Evolutionary conservation across 2,888 invertebrate species (phyloP).

Genomic region (Leptarthrus brevirostris): DNA sequence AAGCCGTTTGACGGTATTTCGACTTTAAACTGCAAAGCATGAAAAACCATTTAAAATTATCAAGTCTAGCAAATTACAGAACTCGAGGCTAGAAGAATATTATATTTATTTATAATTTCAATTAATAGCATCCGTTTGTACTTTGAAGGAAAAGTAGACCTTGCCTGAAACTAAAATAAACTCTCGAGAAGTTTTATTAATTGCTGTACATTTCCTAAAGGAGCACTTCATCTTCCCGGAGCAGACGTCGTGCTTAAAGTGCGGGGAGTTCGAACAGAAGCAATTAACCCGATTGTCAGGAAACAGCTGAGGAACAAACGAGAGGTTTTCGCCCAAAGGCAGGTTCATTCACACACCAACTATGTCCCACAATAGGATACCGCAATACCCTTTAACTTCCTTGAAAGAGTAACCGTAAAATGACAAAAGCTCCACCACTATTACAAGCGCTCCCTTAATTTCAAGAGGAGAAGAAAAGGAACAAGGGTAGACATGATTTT

Average conservation of each 20-base stretch:
- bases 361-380: constrained; percentile 14
- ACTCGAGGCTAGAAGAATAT: too few relatives aligned
- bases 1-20: too few relatives aligned
- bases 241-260: neutral
- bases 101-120: neutral
- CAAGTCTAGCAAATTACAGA: too few relatives aligned
- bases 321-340: neutral
- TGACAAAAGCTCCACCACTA: constrained; percentile 20
- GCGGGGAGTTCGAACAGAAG: constrained; percentile 4
- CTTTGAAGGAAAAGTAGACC: too few relatives aligned
- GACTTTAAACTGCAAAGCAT: too few relatives aligned
- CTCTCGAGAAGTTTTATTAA: constrained; percentile 14
- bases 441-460: neutral
- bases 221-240: neutral
- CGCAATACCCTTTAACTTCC: constrained; percentile 19
- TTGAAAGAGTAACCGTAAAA: constrained; percentile 17
- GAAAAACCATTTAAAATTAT: too few relatives aligned
- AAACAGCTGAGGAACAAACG: constrained; percentile 16
- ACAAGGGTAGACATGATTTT: neutral
- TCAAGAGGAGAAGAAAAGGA: neutral
- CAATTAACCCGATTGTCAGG: constrained; percentile 41
- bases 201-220: constrained; percentile 27
- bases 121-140: neutral
- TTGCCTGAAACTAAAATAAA: neutral
- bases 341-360: constrained; percentile 13